phyloP scores from a whole-genome alignment of 2,888 invertebrate genomes.

The Mamestra brassicae region DNA sequence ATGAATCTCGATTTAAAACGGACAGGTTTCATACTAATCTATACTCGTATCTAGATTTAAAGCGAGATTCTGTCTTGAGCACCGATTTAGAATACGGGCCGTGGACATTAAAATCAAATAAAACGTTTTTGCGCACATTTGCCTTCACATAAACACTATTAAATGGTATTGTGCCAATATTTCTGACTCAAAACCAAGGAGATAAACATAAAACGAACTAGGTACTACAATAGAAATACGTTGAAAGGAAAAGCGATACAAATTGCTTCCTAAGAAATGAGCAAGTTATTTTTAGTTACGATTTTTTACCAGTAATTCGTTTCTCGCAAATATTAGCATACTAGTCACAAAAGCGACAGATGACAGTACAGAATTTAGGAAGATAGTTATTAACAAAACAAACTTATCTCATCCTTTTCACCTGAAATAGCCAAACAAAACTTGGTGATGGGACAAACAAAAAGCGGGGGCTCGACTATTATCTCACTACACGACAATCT shows the following conservation, averaged over 20 bases:
- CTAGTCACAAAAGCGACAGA: constrained; percentile 46
- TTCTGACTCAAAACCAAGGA: constrained; percentile 10
- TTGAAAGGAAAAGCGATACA: not conserved
- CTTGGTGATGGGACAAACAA: constrained; percentile 72
- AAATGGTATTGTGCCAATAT: constrained; percentile 13
- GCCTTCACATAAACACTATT: constrained; percentile 22
- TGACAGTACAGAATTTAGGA: constrained; percentile 55
- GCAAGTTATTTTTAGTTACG: constrained; percentile 3
- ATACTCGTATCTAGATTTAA: constrained; percentile 19
- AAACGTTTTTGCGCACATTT: constrained; percentile 35
- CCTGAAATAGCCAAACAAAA: constrained; percentile 75
- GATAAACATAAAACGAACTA: not conserved
- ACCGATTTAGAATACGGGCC: constrained; percentile 27
- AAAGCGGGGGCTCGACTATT: constrained; percentile 77
- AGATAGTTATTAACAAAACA: constrained; percentile 63
- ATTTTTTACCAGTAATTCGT: constrained; percentile 9
- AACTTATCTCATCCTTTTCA: constrained; percentile 68
- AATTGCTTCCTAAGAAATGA: constrained; percentile 1
- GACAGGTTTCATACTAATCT: constrained; percentile 27
- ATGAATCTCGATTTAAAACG: constrained; percentile 26
- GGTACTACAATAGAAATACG: not conserved
- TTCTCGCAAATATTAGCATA: constrained; percentile 54
- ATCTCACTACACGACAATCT: constrained; percentile 68
- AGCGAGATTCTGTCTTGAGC: constrained; percentile 18
- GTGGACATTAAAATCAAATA: constrained; percentile 44